A percentile compares a stretch with the other conserved stretches of the same genome.
phyloP scores from a whole-genome alignment of 2,888 invertebrate species.

The Polyploca ridens region DNA sequence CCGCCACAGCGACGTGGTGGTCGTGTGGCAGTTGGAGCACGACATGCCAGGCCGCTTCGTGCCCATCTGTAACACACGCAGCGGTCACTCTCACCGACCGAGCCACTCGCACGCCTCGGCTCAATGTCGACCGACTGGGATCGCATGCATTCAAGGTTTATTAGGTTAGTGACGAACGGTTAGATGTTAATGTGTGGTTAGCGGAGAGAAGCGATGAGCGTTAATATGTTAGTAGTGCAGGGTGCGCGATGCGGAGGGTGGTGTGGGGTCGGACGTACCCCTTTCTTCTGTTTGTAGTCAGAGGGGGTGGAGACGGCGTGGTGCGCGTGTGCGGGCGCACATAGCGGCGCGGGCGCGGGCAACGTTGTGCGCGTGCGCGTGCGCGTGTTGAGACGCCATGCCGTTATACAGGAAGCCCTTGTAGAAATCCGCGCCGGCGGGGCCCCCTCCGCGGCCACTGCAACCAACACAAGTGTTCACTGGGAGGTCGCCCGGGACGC shows the following conservation, averaged over 20 bases:
- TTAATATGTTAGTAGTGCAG: slow-evolving; percentile 26
- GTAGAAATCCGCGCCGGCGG: slow-evolving; percentile 94
- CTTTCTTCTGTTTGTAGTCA: slow-evolving; percentile 83
- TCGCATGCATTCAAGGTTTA: too few relatives aligned
- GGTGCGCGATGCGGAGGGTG: slow-evolving; percentile 14
- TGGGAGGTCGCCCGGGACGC: slow-evolving; percentile 34
- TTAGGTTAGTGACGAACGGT: neutral
- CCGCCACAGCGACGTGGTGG: slow-evolving; percentile 93
- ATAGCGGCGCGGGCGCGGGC: slow-evolving; percentile 58
- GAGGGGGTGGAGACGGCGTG: slow-evolving; percentile 61
- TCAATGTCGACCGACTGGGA: too few relatives aligned
- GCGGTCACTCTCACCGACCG: neutral
- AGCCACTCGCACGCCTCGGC: neutral
- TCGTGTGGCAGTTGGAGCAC: slow-evolving; percentile 96
- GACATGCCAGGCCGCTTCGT: slow-evolving; percentile 91
- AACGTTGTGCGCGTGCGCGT: slow-evolving; percentile 42
- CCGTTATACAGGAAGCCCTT: slow-evolving; percentile 93
- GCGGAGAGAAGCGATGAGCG: slow-evolving; percentile 46
- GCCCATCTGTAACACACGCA: slow-evolving; percentile 75
- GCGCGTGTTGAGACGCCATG: slow-evolving; percentile 68
- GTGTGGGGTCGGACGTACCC: slow-evolving; percentile 68
- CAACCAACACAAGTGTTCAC: slow-evolving; percentile 81
- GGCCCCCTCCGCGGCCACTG: slow-evolving; percentile 93
- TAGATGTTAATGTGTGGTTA: slow-evolving; percentile 26
- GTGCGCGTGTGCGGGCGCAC: slow-evolving; percentile 48